These are phyloP conservation scores for Brotula barbata DNA, from an alignment of 2,797 vertebrate genomes.

Conservation along the genomic window DNA sequence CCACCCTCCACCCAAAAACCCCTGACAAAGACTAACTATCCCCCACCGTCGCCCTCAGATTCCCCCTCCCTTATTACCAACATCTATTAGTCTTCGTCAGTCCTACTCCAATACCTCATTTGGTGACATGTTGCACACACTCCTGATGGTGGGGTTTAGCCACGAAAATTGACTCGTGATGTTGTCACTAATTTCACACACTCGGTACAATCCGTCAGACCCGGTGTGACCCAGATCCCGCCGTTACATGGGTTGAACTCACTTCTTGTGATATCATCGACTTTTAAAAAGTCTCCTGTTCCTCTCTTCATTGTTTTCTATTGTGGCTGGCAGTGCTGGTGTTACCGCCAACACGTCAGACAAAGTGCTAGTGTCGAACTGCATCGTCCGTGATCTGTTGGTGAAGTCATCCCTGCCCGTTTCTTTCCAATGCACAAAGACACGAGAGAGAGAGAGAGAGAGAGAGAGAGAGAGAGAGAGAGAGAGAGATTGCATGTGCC, in stretches of 20 bases:
- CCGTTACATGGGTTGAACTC: conserved; percentile 4
- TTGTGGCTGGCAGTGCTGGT: conserved; percentile 31
- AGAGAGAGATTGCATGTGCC: no score
- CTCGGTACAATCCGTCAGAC: no score
- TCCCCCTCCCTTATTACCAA: background rate
- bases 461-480: no score
- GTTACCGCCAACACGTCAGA: conserved; percentile 15
- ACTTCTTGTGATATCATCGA: conserved; percentile 17
- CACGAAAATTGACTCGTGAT: no score
- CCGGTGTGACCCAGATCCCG: conserved; percentile 1
- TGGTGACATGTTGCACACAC: background rate
- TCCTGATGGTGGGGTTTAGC: no score
- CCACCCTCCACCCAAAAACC: conserved; percentile 46
- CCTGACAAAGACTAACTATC: conserved; percentile 47
- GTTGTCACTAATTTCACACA: no score
- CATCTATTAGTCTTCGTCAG: conserved; percentile 7
- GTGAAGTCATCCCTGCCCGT: conserved; percentile 13
- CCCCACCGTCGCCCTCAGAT: conserved; percentile 16
- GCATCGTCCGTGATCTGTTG: background rate
- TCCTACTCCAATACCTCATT: no score
- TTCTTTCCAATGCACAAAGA: conserved; percentile 20
- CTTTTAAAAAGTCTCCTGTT: conserved; percentile 22
- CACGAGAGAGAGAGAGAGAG: no score
- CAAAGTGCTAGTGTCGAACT: conserved; percentile 1
- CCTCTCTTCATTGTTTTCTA: conserved; percentile 35